Conservation (phyloP, 2,888 invertebrate species). For the Eupithecia subumbrata region DNA sequence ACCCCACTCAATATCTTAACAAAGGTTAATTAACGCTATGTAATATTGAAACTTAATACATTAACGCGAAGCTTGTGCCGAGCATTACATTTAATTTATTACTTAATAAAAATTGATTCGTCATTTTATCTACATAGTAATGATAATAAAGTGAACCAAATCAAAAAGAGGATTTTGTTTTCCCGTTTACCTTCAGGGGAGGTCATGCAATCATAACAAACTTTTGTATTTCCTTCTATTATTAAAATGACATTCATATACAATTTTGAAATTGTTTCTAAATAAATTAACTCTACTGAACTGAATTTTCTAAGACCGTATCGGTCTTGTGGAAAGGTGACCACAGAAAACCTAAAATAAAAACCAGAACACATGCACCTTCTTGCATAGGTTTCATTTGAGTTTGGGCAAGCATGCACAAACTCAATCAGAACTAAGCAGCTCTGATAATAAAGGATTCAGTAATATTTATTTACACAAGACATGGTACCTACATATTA, state of each 20-base stretch:
- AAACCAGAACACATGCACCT: neutral
- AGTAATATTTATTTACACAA: too few relatives aligned
- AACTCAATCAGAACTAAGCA: neutral
- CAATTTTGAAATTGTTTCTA: neutral
- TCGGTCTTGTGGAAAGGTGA: neutral
- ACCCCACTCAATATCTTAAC: conserved; percentile 31
- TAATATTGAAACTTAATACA: conserved; percentile 42
- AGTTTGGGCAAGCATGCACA: neutral
- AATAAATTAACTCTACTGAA: neutral
- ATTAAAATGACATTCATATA: neutral
- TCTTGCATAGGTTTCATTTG: neutral
- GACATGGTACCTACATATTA: too few relatives aligned
- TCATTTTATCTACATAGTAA: neutral
- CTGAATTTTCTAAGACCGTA: neutral
- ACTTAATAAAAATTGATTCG: neutral
- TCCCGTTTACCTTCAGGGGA: neutral
- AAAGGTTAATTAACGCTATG: conserved; percentile 35
- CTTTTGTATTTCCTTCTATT: neutral
- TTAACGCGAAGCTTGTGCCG: conserved; percentile 38
- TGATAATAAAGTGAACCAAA: neutral
- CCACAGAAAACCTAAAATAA: neutral
- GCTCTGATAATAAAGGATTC: too few relatives aligned
- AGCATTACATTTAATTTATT: conserved; percentile 6
- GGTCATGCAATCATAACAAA: neutral
- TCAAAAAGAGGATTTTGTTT: neutral